Conservation (phyloP, 2,113 vertebrate genomes). For the Carettochelys insculpta region DNA sequence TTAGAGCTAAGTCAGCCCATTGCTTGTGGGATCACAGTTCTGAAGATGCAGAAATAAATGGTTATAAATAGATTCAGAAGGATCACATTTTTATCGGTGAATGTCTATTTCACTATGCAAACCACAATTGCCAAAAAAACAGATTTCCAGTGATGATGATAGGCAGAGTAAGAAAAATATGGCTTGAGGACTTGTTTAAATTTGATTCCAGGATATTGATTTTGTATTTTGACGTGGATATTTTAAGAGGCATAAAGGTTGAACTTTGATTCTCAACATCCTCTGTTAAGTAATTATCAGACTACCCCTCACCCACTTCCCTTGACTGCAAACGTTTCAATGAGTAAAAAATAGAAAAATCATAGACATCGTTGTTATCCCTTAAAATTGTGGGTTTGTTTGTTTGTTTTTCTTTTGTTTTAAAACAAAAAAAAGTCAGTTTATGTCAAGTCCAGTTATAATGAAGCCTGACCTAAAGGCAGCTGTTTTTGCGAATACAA, state of each 20-base stretch:
- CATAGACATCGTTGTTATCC: too few relatives aligned
- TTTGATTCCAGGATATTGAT: background rate
- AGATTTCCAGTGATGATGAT: background rate
- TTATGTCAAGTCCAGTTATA: background rate
- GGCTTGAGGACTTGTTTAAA: background rate
- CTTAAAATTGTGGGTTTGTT: too few relatives aligned
- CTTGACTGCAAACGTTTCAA: background rate
- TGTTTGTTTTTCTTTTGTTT: too few relatives aligned
- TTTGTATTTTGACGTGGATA: background rate
- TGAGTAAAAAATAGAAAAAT: background rate
- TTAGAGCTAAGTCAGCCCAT: conserved; percentile 40
- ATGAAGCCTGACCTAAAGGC: background rate
- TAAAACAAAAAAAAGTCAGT: background rate
- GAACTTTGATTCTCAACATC: background rate
- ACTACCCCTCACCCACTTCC: background rate
- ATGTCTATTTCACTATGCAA: background rate
- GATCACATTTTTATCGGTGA: background rate
- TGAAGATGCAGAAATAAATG: background rate
- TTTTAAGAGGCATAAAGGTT: background rate
- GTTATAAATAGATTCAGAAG: background rate
- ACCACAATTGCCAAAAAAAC: background rate
- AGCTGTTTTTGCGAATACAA: background rate
- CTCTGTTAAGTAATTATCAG: background rate
- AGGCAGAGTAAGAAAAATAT: background rate
- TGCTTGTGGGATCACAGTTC: background rate